phyloP scores from a whole-genome alignment of 2,888 invertebrate genomes.

The Anarsia innoxiella region DNA sequence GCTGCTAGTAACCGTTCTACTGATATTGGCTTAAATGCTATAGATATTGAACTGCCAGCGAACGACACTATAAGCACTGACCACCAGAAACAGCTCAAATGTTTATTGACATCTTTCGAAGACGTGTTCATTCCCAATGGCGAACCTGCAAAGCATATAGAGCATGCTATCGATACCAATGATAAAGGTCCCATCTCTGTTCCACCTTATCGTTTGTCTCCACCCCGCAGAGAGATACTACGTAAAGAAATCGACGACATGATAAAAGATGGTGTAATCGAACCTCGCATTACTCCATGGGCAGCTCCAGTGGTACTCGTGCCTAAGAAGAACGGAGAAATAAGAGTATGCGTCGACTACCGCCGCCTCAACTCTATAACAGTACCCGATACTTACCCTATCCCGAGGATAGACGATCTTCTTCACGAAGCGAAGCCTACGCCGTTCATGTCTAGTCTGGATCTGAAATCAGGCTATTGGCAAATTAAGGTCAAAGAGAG shows the following conservation, averaged over 20 bases:
- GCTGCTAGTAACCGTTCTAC: background rate
- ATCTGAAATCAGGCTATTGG: conserved; percentile 26
- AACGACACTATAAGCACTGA: background rate
- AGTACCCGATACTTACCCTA: conserved; percentile 26
- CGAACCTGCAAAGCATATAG: conserved; percentile 4
- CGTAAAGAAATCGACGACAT: conserved; percentile 28
- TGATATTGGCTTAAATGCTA: background rate
- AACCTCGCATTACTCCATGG: conserved; percentile 31
- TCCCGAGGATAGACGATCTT: conserved; percentile 40
- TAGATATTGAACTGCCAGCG: background rate
- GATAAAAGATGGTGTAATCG: conserved; percentile 30
- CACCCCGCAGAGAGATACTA: conserved; percentile 21
- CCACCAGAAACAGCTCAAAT: background rate
- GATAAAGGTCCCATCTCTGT: conserved; percentile 24
- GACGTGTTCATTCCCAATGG: conserved; percentile 9
- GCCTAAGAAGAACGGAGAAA: conserved; percentile 29
- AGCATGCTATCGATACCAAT: conserved; percentile 13
- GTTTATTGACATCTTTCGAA: background rate
- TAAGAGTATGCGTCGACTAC: conserved; percentile 36
- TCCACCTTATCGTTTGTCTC: conserved; percentile 33
- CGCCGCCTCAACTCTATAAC: conserved; percentile 19
- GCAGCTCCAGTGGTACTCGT: conserved; percentile 36
- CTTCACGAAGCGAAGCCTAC: conserved; percentile 27
- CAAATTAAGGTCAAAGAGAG: conserved; percentile 23
- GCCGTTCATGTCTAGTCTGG: conserved; percentile 25